Evolutionary conservation across 2,113 vertebrate species (phyloP).

Genomic region (Heterochromis multidens): DNA sequence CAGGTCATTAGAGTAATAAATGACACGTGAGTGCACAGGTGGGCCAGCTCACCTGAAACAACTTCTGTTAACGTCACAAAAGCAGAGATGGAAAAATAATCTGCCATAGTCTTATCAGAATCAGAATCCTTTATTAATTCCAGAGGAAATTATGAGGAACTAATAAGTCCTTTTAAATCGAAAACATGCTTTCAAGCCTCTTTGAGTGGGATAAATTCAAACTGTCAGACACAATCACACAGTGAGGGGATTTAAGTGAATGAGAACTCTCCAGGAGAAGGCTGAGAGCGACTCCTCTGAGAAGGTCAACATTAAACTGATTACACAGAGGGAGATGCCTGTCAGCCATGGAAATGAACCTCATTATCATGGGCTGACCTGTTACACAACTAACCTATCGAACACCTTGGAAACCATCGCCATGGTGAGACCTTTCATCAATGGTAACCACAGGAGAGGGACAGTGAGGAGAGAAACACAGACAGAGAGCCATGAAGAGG

Average conservation of each 20-base stretch:
- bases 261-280: not conserved
- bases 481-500: not conserved
- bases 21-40: not conserved
- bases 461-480: not conserved
- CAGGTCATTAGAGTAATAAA: not conserved
- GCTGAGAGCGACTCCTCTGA: not conserved
- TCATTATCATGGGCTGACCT: slow-evolving; percentile 52
- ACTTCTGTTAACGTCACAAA: not conserved
- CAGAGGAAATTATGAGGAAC: no score
- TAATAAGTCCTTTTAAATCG: not conserved
- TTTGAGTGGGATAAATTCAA: accelerated
- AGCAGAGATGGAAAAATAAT: not conserved
- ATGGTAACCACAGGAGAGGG: slow-evolving; percentile 52
- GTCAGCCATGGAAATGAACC: slow-evolving; percentile 50
- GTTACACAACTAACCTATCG: slow-evolving; percentile 59
- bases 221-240: not conserved
- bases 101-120: not conserved
- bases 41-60: not conserved
- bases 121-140: no score
- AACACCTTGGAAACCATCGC: slow-evolving; percentile 67
- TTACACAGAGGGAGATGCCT: not conserved
- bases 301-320: not conserved
- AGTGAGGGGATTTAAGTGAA: not conserved
- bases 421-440: slow-evolving; percentile 67
- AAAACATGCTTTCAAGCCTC: not conserved